Base-by-base conservation (phyloP, 2,797 vertebrate genomes). In the Acestrorhynchus altus region DNA sequence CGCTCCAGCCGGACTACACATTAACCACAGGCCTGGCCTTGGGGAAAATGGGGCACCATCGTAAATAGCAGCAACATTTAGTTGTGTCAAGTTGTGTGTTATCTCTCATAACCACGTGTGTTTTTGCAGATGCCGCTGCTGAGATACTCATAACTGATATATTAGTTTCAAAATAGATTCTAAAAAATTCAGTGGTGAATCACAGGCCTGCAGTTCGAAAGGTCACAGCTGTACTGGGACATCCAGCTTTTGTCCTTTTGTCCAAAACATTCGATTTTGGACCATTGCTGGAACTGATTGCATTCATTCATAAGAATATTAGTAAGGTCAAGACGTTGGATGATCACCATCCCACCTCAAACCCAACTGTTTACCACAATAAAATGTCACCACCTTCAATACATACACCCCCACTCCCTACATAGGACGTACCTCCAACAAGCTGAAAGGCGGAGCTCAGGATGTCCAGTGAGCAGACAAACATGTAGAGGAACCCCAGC, bases 401-500 rank as follows among this genome's bases (percentile, higher is more conserved):
- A n/a, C n/a, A n/a, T n/a, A n/a, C n/a, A n/a, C n/a, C n/a, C n/a
- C n/a, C n/a, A n/a, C n/a, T n/a, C n/a, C n/a, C n/a, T n/a, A n/a
- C n/a, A n/a, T n/a, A n/a, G 31, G 31, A 35, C 66, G 13, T 93
- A 98, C 98, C 98, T 95, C 98, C 98, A 7, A 96, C 95, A 0
- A 99, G 91, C 86, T 99, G 97, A 90, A 99, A 99, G 40, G 96
- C 96, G 0, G 96, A 98, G 80, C 98, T 98, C 84, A 99, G 93
- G 0, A 99, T 67, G 28, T 98, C 96, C 92, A 99, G 89, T 0
- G 98, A 99, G 82, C 98, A 99, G 39, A 99, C 95, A 0, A 99
- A 99, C 77, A 97, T 28, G 91, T 99, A 99, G 69, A 99, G 95
- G 9, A 99, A 90, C 13, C 90, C 91, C n/a, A 98, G 84, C 7